Conservation (phyloP, 2,797 vertebrate species). For the Pseudocheirus occidentalis region DNA sequence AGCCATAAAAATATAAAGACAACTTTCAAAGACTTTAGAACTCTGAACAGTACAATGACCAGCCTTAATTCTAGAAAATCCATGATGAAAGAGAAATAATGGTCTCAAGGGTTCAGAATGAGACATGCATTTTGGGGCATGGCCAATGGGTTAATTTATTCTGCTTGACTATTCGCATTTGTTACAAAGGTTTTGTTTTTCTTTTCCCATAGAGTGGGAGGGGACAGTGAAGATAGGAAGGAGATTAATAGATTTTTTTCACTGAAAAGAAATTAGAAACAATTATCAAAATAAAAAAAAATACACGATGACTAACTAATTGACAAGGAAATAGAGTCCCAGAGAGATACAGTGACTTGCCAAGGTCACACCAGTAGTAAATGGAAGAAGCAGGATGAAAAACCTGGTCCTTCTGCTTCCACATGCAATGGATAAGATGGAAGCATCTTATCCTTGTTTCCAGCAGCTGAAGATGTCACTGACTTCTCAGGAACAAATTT, state of each 20-base stretch:
- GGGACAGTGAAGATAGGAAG: neutral
- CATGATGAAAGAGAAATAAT: neutral
- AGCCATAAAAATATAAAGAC: neutral
- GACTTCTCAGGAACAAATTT: neutral
- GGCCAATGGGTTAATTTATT: neutral
- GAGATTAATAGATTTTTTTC: neutral
- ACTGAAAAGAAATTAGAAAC: neutral
- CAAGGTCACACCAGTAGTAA: neutral
- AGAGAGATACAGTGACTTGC: neutral
- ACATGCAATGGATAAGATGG: too few relatives aligned
- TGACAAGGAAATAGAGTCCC: neutral
- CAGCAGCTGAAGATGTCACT: neutral
- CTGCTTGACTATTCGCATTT: neutral
- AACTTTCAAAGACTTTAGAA: neutral
- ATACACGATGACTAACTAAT: neutral
- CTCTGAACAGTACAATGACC: neutral
- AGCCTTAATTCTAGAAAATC: neutral
- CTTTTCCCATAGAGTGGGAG: neutral
- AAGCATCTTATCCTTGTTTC: neutral
- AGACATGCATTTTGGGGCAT: neutral
- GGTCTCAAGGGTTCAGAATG: neutral
- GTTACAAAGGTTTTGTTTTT: neutral
- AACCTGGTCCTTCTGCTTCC: neutral
- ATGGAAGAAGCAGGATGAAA: neutral
- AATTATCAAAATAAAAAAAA: neutral